Base-by-base conservation (phyloP, 2,797 vertebrate species). In the Neosilurus mollespiculum region DNA sequence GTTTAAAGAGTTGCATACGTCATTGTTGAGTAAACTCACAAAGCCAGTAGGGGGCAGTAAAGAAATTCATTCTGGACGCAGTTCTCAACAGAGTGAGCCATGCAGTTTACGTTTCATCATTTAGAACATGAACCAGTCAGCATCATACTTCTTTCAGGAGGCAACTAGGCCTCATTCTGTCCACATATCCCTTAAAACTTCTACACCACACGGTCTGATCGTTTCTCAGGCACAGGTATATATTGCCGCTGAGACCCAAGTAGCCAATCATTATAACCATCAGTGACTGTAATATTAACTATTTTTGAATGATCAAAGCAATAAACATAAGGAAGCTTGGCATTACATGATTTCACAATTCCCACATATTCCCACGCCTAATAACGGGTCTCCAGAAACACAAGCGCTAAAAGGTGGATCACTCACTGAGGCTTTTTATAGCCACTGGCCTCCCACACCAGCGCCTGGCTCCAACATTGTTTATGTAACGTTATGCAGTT, bases 11-110 rank as follows among this genome's bases (percentile, higher is more conserved):
- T n/a, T 72, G 26, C 16, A 6, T 11, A 53, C 2, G 11, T 53
- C 66, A 56, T 43, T 66, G n/a, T 24, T 49, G 20, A 22, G 6
- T 67, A 16, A 69, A 79, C 0, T 26, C 7, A 0, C 14, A 80
- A 15, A 37, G 54, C 86, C 90, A 89, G 85, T 81, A 89, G 90
- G 88, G 86, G 90, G 88, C 88, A 87, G 87, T 90, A 75, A 83
- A 73, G 87, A 86, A 85, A 84, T 89, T 88, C 75, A 64, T 77
- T 84, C 83, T 69, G 53, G 78, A 53, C 58, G 62, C 53, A 64
- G 79, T 81, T 86, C 81, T 81, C 54, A 69, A 84, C 80, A 67
- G 81, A 82, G 67, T 81, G 58, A 70, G 78, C 82, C 83, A 86
- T 89, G 84, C 49, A 83, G 81, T 85, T 87, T 62, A 82, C 85